Conservation (phyloP, 2,113 vertebrate genomes). For the Bubo bubo region DNA sequence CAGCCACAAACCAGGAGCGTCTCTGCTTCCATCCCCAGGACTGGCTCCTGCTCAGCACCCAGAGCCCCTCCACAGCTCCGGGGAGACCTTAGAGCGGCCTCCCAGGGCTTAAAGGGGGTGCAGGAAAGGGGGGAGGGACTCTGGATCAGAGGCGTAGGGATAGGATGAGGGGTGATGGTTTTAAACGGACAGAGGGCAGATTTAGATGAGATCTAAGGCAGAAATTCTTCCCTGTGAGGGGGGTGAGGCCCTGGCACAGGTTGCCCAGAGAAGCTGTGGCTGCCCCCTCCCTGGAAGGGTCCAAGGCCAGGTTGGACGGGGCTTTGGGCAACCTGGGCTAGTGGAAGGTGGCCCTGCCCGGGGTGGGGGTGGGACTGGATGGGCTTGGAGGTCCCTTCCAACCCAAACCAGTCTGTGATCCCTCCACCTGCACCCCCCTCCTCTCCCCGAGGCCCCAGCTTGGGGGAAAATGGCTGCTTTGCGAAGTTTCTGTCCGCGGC, state of each 20-base stretch:
- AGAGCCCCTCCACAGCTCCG: background rate
- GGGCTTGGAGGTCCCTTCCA: too few species aligned
- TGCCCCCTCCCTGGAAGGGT: too few species aligned
- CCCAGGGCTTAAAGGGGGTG: too few species aligned
- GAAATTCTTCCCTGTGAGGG: background rate
- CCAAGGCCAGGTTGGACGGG: too few species aligned
- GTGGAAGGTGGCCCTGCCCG: background rate
- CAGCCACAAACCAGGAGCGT: background rate
- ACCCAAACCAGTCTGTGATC: fast-evolving
- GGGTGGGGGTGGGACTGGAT: fast-evolving
- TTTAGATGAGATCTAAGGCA: background rate
- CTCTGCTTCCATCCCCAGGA: fast-evolving
- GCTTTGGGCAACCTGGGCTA: too few species aligned
- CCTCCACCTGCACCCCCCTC: background rate
- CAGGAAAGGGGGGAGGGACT: too few species aligned
- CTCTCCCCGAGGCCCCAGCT: background rate
- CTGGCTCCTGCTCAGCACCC: background rate
- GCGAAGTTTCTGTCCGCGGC: background rate
- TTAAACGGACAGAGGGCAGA: background rate
- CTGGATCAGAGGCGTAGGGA: background rate
- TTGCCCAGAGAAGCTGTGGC: too few species aligned
- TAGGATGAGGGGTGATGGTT: background rate
- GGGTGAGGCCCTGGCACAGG: too few species aligned
- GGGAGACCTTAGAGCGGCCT: background rate
- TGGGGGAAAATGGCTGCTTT: background rate